Evolutionary conservation across 2,113 vertebrate species (phyloP), one percentile per base, ranked within the genome.

Genomic region (Mobula birostris): DNA sequence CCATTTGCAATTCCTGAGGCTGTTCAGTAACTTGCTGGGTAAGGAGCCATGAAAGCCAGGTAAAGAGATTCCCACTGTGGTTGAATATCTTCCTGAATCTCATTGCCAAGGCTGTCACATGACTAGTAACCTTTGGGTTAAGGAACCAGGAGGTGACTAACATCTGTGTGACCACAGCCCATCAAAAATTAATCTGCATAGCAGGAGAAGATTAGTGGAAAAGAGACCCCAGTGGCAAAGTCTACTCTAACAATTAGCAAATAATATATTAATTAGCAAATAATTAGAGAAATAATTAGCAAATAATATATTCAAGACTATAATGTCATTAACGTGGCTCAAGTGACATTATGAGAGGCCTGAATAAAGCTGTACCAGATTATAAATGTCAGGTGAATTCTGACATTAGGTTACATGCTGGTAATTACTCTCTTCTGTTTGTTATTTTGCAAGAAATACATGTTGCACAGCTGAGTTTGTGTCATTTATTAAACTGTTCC

Each of bases 361-460:
- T 63, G 12, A 88, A 32, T 88, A 63, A 88, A 66, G 29, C 85
- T 88, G 85, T 63, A 63, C 58, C 27, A 32, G 29, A 66, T 90
- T 66, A 66, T 32, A 68, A 68, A 90, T 90, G 85, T 90, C 85
- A 68, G 7, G 29, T 63, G 58, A 90, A 66, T 29, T n/a, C 63
- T 66, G 61, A 19, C 66, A 68, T 90, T 90, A 90, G 61, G 85
- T 90, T 90, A 66, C 85, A 90, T n/a, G 29, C 61, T 66, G 56
- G 61, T 90, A 90, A 90, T 90, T 90, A 29, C 14, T 66, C 85
- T 58, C 85, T 87, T 7, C 61, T 88, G 85, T 90, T 66, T 90
- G 15, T 63, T n/a, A 66, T 32, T 66, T 66, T 36, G 61, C n/a
- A 68, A 68, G 58, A 74, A 21, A 66, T 90, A 36, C 66, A 36